phyloP scores from a whole-genome alignment of 2,888 invertebrate genomes.

The Lottia gigantea region DNA sequence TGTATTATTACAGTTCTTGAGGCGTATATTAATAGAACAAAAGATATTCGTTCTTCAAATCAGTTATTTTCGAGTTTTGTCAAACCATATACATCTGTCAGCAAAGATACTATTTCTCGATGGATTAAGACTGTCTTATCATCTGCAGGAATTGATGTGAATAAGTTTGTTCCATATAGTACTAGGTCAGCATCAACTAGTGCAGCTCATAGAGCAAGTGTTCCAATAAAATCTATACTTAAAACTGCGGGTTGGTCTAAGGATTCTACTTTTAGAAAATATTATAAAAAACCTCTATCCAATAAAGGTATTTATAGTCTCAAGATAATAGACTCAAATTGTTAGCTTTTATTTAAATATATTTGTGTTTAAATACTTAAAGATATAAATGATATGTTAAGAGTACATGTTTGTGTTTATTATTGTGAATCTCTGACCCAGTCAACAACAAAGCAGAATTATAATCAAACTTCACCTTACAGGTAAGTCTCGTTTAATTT shows the following conservation, averaged over 20 bases:
- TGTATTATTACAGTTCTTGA: slow-evolving; percentile 11
- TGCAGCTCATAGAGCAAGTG: not conserved
- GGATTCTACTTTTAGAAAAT: not conserved
- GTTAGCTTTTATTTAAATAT: too few relatives aligned
- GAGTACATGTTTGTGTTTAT: too few relatives aligned
- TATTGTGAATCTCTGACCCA: too few relatives aligned
- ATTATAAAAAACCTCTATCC: not conserved
- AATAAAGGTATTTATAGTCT: not conserved
- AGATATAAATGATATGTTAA: too few relatives aligned
- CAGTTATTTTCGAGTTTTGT: slow-evolving; percentile 28
- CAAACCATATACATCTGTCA: slow-evolving; percentile 30
- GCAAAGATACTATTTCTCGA: slow-evolving; percentile 32
- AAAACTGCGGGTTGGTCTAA: not conserved
- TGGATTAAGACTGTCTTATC: slow-evolving; percentile 32
- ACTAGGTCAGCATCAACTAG: slow-evolving; percentile 6
- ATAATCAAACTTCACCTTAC: too few relatives aligned
- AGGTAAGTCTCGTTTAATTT: too few relatives aligned
- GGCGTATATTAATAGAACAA: slow-evolving; percentile 13
- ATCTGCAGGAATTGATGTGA: slow-evolving; percentile 25
- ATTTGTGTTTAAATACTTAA: too few relatives aligned
- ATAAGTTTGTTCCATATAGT: slow-evolving; percentile 28
- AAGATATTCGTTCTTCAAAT: slow-evolving; percentile 7
- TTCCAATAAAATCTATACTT: not conserved
- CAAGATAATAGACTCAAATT: too few relatives aligned
- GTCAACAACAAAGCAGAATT: too few relatives aligned